Percentiles rank a stretch among this genome's conserved stretches.
Conservation (phyloP, 2,888 invertebrate species). For the Mamestra brassicae region DNA sequence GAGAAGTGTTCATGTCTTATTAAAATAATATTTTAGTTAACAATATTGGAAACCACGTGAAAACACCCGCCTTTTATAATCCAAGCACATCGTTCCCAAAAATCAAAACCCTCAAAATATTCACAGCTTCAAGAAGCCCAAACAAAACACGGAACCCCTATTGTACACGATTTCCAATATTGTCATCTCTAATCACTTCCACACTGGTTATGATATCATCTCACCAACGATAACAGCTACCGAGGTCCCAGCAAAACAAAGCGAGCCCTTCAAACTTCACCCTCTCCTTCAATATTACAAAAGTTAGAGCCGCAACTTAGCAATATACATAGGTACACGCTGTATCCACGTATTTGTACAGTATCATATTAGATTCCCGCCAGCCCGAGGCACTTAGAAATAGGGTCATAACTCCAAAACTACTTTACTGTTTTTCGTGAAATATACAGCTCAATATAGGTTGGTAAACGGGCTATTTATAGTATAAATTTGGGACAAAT, state of each 20-base stretch:
- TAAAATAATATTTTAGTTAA: neutral
- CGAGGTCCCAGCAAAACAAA: constrained; percentile 61
- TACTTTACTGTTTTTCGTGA: constrained; percentile 38
- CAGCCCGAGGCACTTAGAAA: constrained; percentile 41
- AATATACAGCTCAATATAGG: neutral
- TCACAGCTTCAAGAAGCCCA: constrained; percentile 1
- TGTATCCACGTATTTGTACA: constrained; percentile 67
- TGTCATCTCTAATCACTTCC: constrained; percentile 47
- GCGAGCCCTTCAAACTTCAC: constrained; percentile 78
- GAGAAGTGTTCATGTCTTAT: constrained; percentile 1
- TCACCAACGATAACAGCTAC: constrained; percentile 63
- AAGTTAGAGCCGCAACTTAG: constrained; percentile 82
- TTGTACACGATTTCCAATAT: constrained; percentile 59
- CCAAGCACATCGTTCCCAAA: neutral
- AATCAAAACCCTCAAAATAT: constrained; percentile 27
- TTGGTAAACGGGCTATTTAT: neutral
- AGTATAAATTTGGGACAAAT: neutral
- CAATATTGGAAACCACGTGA: constrained; percentile 43
- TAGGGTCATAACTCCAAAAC: constrained; percentile 52
- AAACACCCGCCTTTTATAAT: neutral
- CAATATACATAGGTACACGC: constrained; percentile 69
- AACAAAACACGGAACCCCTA: constrained; percentile 32
- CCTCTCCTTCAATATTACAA: constrained; percentile 84
- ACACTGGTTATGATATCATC: constrained; percentile 64
- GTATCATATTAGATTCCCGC: constrained; percentile 61